phyloP scores from a whole-genome alignment of 1,140 invertebrate genomes.

The Trissolcus basalis region DNA sequence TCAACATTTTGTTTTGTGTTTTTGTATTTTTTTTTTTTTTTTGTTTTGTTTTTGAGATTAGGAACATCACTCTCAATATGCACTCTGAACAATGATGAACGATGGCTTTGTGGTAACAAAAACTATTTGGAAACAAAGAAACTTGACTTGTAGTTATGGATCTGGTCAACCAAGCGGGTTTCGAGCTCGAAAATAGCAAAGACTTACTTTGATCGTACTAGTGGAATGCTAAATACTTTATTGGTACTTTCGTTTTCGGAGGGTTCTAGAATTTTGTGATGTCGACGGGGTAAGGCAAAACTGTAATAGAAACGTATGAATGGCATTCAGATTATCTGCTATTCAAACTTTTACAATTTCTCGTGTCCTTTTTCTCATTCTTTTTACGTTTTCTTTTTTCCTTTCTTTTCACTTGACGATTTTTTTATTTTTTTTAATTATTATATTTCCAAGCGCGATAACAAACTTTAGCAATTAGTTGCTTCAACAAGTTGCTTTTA shows the following conservation, averaged over 20 bases:
- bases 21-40: not conserved
- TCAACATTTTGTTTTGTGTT: not conserved
- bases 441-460: slow-evolving; percentile 13
- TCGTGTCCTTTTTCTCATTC: slow-evolving; percentile 16
- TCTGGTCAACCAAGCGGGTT: slow-evolving; percentile 54
- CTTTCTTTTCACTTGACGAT: slow-evolving; percentile 19
- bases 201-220: slow-evolving; percentile 71
- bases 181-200: slow-evolving; percentile 57
- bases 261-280: slow-evolving; percentile 66
- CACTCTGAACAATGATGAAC: slow-evolving; percentile 18
- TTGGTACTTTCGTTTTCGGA: slow-evolving; percentile 68
- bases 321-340: slow-evolving; percentile 49
- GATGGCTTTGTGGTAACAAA: slow-evolving; percentile 37
- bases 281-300: slow-evolving; percentile 67
- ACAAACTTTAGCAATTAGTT: slow-evolving; percentile 14
- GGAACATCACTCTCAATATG: slow-evolving; percentile 27
- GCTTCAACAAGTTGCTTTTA: slow-evolving; percentile 8
- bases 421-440: not conserved
- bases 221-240: slow-evolving; percentile 72
- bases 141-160: slow-evolving; percentile 52
- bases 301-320: slow-evolving; percentile 69
- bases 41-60: not conserved
- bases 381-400: slow-evolving; percentile 15
- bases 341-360: not conserved
- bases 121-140: slow-evolving; percentile 46